Conservation (phyloP, 1,140 invertebrate genomes). For the Nasonia longicornis region DNA sequence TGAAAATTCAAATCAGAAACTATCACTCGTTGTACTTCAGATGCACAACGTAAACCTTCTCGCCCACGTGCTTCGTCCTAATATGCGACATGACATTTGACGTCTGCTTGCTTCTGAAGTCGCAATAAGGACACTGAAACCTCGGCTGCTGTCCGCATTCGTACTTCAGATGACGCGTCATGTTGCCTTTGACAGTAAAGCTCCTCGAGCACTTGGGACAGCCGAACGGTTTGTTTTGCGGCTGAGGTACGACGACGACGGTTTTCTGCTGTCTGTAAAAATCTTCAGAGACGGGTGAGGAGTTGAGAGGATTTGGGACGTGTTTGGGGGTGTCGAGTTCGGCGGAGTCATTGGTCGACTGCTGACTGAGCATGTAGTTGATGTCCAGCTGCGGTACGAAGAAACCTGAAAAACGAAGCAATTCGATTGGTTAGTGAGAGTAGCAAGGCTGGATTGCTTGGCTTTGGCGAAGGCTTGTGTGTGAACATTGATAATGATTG, state of each 20-base stretch:
- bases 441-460: neutral
- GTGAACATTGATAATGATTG: constrained; percentile 3
- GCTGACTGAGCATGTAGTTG: constrained; percentile 22
- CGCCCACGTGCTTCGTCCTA: constrained; percentile 50
- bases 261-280: constrained; percentile 7
- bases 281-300: neutral
- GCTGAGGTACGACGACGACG: neutral
- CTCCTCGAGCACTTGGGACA: constrained; percentile 62
- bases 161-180: constrained; percentile 62
- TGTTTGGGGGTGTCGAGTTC: neutral
- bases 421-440: constrained; percentile 33
- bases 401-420: constrained; percentile 39
- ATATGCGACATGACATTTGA: constrained; percentile 61
- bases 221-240: constrained; percentile 40
- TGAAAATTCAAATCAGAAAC: neutral
- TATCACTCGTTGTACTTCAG: constrained; percentile 30
- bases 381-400: constrained; percentile 30
- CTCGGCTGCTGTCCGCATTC: constrained; percentile 65
- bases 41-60: constrained; percentile 44
- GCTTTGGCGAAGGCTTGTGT: neutral
- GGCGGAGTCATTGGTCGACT: neutral
- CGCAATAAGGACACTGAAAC: constrained; percentile 61
- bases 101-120: constrained; percentile 51
- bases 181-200: constrained; percentile 62
- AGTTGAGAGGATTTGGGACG: neutral